A percentile compares a stretch with the other conserved stretches of the same genome.
Evolutionary conservation across 2,797 vertebrate genomes (phyloP).

Genomic region (Melanotaenia maccullochi): DNA sequence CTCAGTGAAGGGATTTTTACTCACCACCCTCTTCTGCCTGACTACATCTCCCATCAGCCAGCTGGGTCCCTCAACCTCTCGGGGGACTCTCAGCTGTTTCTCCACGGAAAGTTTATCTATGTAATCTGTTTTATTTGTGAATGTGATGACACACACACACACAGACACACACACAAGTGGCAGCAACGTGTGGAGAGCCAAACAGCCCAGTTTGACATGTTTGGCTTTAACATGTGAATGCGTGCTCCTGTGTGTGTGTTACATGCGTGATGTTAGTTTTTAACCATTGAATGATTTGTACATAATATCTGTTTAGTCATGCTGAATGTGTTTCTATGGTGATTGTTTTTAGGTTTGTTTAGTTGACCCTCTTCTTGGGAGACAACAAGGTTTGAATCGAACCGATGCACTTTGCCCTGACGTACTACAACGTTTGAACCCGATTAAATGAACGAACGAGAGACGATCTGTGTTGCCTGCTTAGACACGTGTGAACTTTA

Average conservation of each 20-base stretch:
- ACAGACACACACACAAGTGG: conserved; percentile 24
- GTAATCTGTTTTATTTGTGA: conserved; percentile 73
- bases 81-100: conserved; percentile 13
- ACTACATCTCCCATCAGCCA: conserved; percentile 70
- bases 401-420: conserved; percentile 94
- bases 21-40: conserved; percentile 41
- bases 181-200: conserved; percentile 21
- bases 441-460: conserved; percentile 56
- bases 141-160: conserved; percentile 62
- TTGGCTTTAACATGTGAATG: conserved; percentile 16
- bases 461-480: conserved; percentile 33
- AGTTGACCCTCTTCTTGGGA: conserved; percentile 56
- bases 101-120: conserved; percentile 16
- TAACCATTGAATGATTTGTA: conserved; percentile 80
- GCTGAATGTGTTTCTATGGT: conserved; percentile 86
- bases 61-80: conserved; percentile 26
- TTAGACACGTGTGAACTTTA: conserved; percentile 46
- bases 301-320: conserved; percentile 80
- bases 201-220: fast-evolving
- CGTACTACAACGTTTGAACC: conserved; percentile 84
- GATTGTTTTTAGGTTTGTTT: conserved; percentile 77
- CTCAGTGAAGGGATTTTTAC: conserved; percentile 28
- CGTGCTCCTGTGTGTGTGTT: conserved; percentile 28
- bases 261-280: conserved; percentile 69
- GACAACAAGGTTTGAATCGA: conserved; percentile 74